These are phyloP conservation scores for Aptenodytes forsteri DNA, from an alignment of 2,113 vertebrate genomes.

Conservation along the genomic window DNA sequence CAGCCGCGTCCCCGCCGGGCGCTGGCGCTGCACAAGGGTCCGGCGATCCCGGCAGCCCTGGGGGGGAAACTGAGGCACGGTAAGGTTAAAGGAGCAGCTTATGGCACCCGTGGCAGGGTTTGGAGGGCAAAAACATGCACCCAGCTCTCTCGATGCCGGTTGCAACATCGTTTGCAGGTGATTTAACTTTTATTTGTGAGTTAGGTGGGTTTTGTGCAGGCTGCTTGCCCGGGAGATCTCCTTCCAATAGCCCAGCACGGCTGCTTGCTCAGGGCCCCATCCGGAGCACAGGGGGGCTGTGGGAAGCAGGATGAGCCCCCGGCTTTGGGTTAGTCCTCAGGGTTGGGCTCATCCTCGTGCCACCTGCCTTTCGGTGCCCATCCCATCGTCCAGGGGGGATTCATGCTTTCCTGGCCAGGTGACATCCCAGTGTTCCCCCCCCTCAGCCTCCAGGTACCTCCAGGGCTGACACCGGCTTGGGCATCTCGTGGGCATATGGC, in stretches of 20 bases:
- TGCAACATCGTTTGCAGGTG: accelerated
- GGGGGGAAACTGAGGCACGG: background rate
- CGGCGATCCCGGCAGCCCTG: background rate
- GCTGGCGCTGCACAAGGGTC: background rate
- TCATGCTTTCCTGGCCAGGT: background rate
- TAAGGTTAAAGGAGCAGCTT: background rate
- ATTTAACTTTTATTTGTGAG: too few species aligned
- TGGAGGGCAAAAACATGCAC: background rate
- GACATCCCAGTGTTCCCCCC: background rate
- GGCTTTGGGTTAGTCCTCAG: background rate
- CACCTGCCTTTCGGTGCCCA: background rate
- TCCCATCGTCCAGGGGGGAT: accelerated
- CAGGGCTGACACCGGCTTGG: too few species aligned
- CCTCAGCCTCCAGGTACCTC: background rate
- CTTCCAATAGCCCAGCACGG: background rate
- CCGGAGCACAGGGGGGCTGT: accelerated
- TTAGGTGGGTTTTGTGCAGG: background rate
- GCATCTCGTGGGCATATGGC: background rate
- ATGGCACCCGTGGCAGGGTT: accelerated
- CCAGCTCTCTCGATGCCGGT: background rate
- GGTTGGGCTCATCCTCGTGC: background rate
- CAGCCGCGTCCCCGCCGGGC: background rate
- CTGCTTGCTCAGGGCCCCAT: background rate
- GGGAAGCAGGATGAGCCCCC: background rate
- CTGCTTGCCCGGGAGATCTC: background rate